Conservation (phyloP, 2,113 vertebrate genomes). For the Furnarius figulus region DNA sequence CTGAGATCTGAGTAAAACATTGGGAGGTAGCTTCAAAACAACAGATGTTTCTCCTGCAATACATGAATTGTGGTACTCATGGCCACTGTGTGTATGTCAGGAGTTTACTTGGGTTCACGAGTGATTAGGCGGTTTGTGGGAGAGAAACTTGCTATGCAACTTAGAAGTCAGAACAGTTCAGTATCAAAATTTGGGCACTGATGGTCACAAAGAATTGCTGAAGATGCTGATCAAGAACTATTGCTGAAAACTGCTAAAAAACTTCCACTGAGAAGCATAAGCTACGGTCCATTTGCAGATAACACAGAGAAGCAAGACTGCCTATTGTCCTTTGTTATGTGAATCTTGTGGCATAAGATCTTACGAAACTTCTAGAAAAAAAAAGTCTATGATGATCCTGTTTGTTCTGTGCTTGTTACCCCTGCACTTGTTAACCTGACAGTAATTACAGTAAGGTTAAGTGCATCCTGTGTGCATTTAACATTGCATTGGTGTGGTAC, state of each 20-base stretch:
- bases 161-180: constrained; percentile 13
- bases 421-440: not conserved
- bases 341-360: not conserved
- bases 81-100: not conserved
- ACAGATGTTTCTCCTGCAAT: not conserved
- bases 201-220: not conserved
- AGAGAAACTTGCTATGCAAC: constrained; percentile 5
- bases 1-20: not conserved
- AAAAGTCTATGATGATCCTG: not conserved
- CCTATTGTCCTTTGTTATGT: not conserved
- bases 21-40: not conserved
- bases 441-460: not conserved
- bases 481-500: not conserved
- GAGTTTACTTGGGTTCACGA: not conserved
- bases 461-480: not conserved
- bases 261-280: not conserved
- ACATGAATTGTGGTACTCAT: not conserved
- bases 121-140: not conserved
- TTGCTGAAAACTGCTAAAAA: not conserved
- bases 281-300: not conserved
- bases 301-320: not conserved
- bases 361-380: not conserved
- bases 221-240: not conserved
- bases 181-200: not conserved
- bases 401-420: not conserved